A percentile compares a stretch with the other conserved stretches of the same genome.
Evolutionary conservation across 2,113 vertebrate genomes (phyloP).

Genomic region (Malaclemys terrapin): DNA sequence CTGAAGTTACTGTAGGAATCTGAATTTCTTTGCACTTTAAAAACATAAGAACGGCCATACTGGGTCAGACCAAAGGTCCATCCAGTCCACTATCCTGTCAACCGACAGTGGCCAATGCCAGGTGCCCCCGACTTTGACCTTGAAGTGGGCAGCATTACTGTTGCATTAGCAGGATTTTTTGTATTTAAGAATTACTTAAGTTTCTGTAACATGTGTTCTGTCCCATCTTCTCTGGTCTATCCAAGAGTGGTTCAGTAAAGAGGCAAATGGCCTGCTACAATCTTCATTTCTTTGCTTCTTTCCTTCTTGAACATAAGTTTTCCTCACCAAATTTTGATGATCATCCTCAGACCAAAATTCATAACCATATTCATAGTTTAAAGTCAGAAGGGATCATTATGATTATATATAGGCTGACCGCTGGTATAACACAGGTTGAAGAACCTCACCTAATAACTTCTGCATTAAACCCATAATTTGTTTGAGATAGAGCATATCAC

Average conservation of each 20-base stretch:
- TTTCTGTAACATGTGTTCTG: not conserved
- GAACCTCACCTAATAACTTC: not conserved
- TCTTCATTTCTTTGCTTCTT: not conserved
- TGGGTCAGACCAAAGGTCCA: too few species aligned
- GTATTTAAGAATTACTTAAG: not conserved
- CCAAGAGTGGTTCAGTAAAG: not conserved
- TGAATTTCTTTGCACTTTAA: not conserved
- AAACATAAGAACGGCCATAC: too few species aligned
- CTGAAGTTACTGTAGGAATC: not conserved
- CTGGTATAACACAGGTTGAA: not conserved
- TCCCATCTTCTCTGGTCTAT: not conserved
- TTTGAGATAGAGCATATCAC: not conserved
- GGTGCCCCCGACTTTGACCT: not conserved
- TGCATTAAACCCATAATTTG: not conserved
- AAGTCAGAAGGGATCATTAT: not conserved
- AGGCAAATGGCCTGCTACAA: not conserved
- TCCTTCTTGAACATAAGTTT: not conserved
- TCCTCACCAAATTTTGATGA: not conserved
- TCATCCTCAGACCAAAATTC: not conserved
- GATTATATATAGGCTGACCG: not conserved
- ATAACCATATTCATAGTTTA: rapidly evolving
- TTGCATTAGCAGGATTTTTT: not conserved
- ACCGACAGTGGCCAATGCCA: too few species aligned
- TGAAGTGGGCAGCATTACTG: not conserved
- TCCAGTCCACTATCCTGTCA: too few species aligned